Evolutionary conservation across 2,888 invertebrate genomes (phyloP), one percentile per base, ranked within the genome.

Genomic region (Pammene fasciana): DNA sequence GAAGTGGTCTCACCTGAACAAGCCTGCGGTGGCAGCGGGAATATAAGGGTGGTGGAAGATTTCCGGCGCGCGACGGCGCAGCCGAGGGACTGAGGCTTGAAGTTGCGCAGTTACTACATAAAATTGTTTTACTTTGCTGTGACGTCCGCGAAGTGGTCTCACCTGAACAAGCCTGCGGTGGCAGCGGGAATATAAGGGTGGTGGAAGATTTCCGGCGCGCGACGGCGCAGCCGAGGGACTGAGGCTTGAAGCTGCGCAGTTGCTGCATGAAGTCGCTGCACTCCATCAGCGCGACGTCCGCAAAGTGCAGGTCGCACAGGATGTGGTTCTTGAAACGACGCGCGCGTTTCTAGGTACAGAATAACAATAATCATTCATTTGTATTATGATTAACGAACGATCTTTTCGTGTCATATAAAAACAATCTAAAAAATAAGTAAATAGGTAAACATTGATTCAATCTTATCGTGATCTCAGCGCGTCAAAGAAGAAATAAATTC

Each of bases 221-320:
- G 81, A 98, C 98, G 79, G 98, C 98, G 94, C 97, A 98, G 89
- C 98, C 98, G 87, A 98, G 94, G 81, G 97, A 97, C 94, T 98
- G 98, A 81, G 98, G 97, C 93, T 98, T 98, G 94, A 98, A 98
- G 94, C 97, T 96, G 85, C 98, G 96, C 86, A 98, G 94, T 94
- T 98, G 98, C 93, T 98, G 97, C 97, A 98, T 97, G 94, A 98
- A 98, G 94, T 98, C 98, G 82, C 97, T 97, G 94, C 97, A 97
- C 96, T 98, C 98, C 97, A 98, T 97, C 88, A 98, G 97, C 90
- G 97, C 97, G 79, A 98, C 97, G 96, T 98, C 98, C 84, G 97
- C 97, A 89, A 98, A 98, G 94, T 98, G 98, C 89, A 98, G 94
- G 93, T 98, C 97, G 95, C 98, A 98, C 92, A 98, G 95, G 89